Evolutionary conservation across 2,113 vertebrate genomes (phyloP), one percentile per base, ranked within the genome.

Genomic region (Notothenia coriiceps): DNA sequence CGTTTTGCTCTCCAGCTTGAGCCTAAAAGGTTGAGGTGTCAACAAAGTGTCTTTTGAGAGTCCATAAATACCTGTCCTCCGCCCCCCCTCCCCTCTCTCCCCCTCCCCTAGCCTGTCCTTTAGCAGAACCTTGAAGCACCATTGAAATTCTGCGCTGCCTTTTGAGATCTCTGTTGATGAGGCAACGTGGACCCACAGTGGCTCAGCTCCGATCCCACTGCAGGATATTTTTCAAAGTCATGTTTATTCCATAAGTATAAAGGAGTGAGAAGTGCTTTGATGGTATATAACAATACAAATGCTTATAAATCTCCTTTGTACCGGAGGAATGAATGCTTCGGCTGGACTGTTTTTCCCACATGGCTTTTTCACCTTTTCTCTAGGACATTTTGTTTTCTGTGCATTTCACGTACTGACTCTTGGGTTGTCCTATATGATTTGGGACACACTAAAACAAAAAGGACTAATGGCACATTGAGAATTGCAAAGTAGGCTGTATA

Each of bases 111-210:
- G 83, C 70, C 84, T 92, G 91, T 94, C 93, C 93, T 94, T 95
- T 92, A 88, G 77, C 84, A 84, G 86, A 93, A 94, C 93, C 91
- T 94, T 92, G 92, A 94, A 86, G 85, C 90, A 76, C 91, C 87
- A 94, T 94, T 95, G 84, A 94, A 95, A 95, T 94, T 94, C 91
- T 85, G 89, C 88, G 65, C 80, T 43, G 82, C 90, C 90, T 94
- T 93, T 91, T 91, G 95, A 47, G 94, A 94, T 91, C 91, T 90
- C 88, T 88, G 93, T 93, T 94, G 93, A 93, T 93, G 92, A 94
- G 91, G 90, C 92, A 95, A 93, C 90, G 84, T 88, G 77, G 88
- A 87, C 59, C 79, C 91, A 87, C 83, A 82, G 86, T 89, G 87
- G 91, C 89, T 87, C 86, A 71, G 89, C 88, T 88, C 74, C 86